These are phyloP conservation scores for Himalopsyche kuldschensis DNA, from an alignment of 2,888 invertebrate species.

Conservation along the genomic window DNA sequence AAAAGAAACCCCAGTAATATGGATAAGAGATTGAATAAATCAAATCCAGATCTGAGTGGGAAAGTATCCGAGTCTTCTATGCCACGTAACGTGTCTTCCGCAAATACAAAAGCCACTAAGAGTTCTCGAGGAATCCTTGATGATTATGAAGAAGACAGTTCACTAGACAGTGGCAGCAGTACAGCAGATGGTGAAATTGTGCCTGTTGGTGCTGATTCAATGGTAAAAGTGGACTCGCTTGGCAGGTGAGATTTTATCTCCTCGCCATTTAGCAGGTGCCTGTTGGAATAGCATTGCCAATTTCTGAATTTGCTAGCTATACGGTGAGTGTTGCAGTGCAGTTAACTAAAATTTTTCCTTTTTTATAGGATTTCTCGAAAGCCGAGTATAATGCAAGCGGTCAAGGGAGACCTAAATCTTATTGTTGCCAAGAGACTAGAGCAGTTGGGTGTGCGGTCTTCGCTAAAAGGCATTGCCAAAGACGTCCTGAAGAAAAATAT, in stretches of 20 bases:
- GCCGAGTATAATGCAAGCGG: conserved; percentile 24
- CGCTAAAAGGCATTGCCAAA: conserved; percentile 61
- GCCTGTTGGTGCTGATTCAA: neutral
- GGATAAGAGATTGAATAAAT: neutral
- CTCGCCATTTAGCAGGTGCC: too few species aligned
- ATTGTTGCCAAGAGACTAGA: conserved; percentile 58
- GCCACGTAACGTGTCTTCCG: neutral
- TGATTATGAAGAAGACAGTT: neutral
- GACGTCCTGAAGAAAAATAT: conserved; percentile 61
- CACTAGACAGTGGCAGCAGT: neutral
- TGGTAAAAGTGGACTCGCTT: neutral
- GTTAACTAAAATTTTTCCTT: neutral
- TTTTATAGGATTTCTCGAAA: conserved; percentile 3
- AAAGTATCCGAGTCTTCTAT: neutral
- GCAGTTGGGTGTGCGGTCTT: conserved; percentile 65
- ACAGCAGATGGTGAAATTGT: neutral
- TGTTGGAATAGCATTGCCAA: too few species aligned
- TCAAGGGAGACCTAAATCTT: conserved; percentile 22
- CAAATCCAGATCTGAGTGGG: neutral
- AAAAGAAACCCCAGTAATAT: neutral
- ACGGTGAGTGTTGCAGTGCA: too few species aligned
- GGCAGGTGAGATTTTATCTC: neutral
- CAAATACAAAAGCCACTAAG: neutral
- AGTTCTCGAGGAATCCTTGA: neutral
- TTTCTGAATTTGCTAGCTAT: too few species aligned